Base-by-base conservation (phyloP, 2,113 vertebrate species). In the Entosphenus tridentatus region DNA sequence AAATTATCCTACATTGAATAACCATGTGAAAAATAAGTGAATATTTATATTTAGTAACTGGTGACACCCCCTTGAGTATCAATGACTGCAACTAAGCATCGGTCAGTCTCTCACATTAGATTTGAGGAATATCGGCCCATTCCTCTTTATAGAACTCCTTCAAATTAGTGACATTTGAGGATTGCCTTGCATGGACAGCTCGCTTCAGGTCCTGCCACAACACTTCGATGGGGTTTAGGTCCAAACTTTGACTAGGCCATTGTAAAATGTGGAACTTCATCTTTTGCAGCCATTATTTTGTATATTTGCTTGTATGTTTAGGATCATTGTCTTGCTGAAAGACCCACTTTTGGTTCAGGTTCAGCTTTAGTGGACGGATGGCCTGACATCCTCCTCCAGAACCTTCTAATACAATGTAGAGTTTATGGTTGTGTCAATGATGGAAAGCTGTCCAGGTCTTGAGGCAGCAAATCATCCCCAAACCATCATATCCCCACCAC, bases 201-300 rank as follows among this genome's bases (percentile, higher is more conserved):
- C 58, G 58, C 58, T 62, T 62, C 58, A 62, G 58, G 58, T 62
- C 18, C 58, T 62, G 58, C 58, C 58, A 62, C 58, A 62, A 62
- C 58, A 62, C 8, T 62, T 62, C 58, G 18, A 62, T 62, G 13
- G 58, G 13, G 58, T 62, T 17, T 14, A 62, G 58, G 58, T 62
- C 58, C 18, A 17, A 7, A 62, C 13, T 62, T 62, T 62, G 58
- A 62, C 18, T 13, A 14, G 58, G 58, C 58, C 58, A 62, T 62
- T 62, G 13, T 17, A 62, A 62, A 62, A 62, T 7, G 58, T 13
- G 18, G 18, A 62, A 62, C 18, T 17, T 62, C 58, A 6, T 13
- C 58, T 17, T 13, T 17, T 62, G 13, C 58, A 62, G 58, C 58
- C 58, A 62, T 62, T 17, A 13, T 62, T 13, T 62, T 62, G 58